Base-by-base conservation (phyloP, 1,140 invertebrate genomes). In the Aporrectodea caliginosa region DNA sequence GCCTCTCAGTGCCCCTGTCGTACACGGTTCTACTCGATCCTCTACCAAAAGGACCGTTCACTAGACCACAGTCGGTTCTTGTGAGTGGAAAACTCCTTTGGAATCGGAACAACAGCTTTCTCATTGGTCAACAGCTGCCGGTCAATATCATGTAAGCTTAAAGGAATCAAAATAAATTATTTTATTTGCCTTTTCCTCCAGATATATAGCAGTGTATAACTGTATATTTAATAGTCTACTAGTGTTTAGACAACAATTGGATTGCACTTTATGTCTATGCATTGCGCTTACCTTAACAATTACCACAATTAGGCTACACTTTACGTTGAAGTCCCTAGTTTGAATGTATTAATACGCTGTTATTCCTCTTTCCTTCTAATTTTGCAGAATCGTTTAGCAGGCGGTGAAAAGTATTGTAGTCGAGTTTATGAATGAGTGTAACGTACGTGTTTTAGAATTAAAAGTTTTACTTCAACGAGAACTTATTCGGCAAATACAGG, bases 61-160 rank as follows among this genome's bases (percentile, higher is more conserved):
- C 79, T 27, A 69, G 34, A 43, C 75, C 81, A 2, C 69, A 73
- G 35, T 68, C 81, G 14, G 77, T 82, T 34, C 73, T 76, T 14
- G 78, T 83, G 6, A 72, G 72, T n/a, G 82, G 82, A 30, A 77
- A 58, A 75, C 71, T 83, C 1, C 58, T 12, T 14, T 83, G 71
- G 70, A 12, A 29, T 2, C 0, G 2, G 71, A 27, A 35, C 22
- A 35, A 79, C 27, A 68, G 32, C 16, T 73, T 35, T 27, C 58
- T 79, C n/a, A 73, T 22, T 29, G 69, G 71, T 31, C 35, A 29
- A 2, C 71, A 73, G 16, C 31, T 79, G 12, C 71, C 78, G 32
- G 72, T 79, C 29, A 73, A 70, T 73, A 70, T 79, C 32, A 35
- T 73, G 78, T 79, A 73, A 35, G 78, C 73, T 6, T 58, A 58